Evolutionary conservation across 2,888 invertebrate species (phyloP), one percentile per base, ranked within the genome.

Genomic region (Caenorhabditis macrosperma): DNA sequence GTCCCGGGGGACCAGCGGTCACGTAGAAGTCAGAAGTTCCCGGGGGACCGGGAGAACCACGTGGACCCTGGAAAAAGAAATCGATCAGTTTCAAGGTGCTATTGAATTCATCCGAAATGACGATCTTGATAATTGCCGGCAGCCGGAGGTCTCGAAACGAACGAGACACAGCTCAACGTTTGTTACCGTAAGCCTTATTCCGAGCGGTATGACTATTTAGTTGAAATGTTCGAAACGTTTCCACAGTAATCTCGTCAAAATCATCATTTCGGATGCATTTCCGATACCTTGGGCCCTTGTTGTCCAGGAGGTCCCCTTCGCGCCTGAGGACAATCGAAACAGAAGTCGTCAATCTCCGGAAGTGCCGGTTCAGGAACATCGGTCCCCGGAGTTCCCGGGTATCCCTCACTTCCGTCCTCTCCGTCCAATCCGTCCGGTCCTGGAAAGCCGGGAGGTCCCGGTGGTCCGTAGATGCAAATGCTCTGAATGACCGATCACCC

Each of bases 251-350:
- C n/a, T n/a, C n/a, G n/a, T n/a, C n/a, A n/a, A n/a, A n/a, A n/a
- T n/a, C n/a, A n/a, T n/a, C n/a, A n/a, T n/a, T n/a, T n/a, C n/a
- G n/a, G n/a, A n/a, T n/a, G n/a, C n/a, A n/a, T n/a, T n/a, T n/a
- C n/a, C n/a, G n/a, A n/a, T 44, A 77, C 84, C 74, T 82, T 82
- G 10, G 66, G 78, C 35, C 85, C 85, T 9, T 60, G 68, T 1
- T 22, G 59, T 20, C 84, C 85, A 9, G 78, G 75, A 17, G 85
- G 84, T 12, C 87, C 87, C 44, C 79, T 48, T 24, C 74, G 77
- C 1, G 85, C 82, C 4, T 81, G 84, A 35, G 83, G 83, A 60
- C 87, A 87, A 46, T 82, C 75, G 66, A 85, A 86, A 75, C 87
- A 87, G 52, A 82, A 85, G 71, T 83, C 83, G 3, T 79, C 71